Evolutionary conservation across 2,113 vertebrate genomes (phyloP).

Genomic region (Raja brachyura): DNA sequence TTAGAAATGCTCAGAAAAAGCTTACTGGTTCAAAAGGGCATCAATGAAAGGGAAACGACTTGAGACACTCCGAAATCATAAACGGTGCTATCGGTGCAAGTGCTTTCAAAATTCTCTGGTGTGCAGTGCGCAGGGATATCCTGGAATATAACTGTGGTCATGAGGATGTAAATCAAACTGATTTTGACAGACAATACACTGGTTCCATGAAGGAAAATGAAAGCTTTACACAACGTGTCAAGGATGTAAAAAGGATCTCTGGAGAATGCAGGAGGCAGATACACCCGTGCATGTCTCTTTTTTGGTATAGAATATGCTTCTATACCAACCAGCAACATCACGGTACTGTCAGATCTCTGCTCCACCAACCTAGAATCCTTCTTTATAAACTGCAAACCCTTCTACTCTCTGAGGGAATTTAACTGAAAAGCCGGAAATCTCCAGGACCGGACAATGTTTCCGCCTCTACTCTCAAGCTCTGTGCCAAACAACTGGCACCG

Average conservation of each 20-base stretch:
- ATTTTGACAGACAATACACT: slow-evolving; percentile 7
- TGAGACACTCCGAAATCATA: not conserved
- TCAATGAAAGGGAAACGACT: not conserved
- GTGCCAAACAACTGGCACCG: no score
- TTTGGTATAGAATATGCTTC: no score
- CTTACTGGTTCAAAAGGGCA: not conserved
- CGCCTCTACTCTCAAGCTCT: no score
- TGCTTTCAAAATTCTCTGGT: not conserved
- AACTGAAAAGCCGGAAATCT: no score
- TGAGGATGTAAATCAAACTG: not conserved
- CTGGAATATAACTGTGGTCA: not conserved
- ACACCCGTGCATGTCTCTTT: not conserved
- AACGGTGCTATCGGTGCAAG: not conserved
- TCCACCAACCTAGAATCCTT: no score
- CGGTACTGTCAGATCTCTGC: no score
- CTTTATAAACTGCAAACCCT: no score
- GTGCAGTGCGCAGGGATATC: not conserved
- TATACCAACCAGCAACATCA: no score
- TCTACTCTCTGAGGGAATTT: no score
- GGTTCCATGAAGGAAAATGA: not conserved
- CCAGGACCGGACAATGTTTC: no score
- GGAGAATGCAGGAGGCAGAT: not conserved
- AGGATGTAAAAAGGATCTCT: not conserved
- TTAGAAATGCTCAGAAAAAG: not conserved
- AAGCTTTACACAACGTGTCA: not conserved